phyloP scores from a whole-genome alignment of 2,797 vertebrate species.

The Poecilia wingei region DNA sequence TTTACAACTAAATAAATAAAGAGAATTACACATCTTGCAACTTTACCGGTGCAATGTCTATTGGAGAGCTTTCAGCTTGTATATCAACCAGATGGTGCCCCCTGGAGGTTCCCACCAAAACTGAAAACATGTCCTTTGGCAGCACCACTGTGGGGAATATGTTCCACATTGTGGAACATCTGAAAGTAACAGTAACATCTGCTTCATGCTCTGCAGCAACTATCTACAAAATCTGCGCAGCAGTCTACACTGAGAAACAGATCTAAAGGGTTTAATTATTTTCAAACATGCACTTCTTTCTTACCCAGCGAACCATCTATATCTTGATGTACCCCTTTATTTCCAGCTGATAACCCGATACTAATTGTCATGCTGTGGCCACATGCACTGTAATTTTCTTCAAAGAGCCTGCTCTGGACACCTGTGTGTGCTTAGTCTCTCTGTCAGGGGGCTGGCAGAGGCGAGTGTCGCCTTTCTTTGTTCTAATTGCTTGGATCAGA shows the following conservation, averaged over 20 bases:
- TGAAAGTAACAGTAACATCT: slow-evolving; percentile 12
- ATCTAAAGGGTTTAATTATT: slow-evolving; percentile 57
- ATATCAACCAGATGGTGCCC: slow-evolving; percentile 30
- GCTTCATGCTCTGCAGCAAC: slow-evolving; percentile 8
- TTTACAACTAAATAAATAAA: not conserved
- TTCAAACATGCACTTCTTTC: slow-evolving; percentile 41
- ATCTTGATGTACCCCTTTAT: slow-evolving; percentile 74
- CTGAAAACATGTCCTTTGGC: not conserved
- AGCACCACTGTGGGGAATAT: not conserved
- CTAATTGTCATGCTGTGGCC: slow-evolving; percentile 71
- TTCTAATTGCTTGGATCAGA: slow-evolving; percentile 58
- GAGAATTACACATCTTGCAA: not conserved
- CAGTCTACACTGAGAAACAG: slow-evolving; percentile 28
- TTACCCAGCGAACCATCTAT: slow-evolving; percentile 35
- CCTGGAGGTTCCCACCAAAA: slow-evolving; percentile 37
- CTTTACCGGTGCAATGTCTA: not conserved
- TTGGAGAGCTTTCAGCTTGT: not conserved
- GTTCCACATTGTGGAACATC: slow-evolving; percentile 3
- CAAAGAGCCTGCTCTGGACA: slow-evolving; percentile 68
- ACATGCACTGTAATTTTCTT: slow-evolving; percentile 79
- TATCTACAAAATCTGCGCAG: slow-evolving; percentile 28
- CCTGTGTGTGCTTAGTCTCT: slow-evolving; percentile 79
- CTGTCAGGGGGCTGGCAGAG: slow-evolving; percentile 61
- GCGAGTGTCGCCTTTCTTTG: slow-evolving; percentile 38
- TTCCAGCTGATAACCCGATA: slow-evolving; percentile 76